These are phyloP conservation scores for Halcyon malimbica DNA, from an alignment of 2,113 vertebrate genomes.

Conservation along the genomic window DNA sequence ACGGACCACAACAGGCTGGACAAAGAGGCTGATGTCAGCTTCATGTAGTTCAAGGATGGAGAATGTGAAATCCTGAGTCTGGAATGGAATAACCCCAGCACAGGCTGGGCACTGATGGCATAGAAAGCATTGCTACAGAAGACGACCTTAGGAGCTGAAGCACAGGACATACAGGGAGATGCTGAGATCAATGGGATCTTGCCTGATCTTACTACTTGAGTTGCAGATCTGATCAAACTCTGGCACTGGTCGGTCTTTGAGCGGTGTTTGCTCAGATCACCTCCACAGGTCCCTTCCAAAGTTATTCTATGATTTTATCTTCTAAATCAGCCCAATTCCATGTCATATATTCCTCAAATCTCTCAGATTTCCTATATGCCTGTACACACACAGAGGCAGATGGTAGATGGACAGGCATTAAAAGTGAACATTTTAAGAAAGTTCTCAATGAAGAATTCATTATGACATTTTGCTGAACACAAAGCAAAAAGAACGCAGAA, in stretches of 20 bases:
- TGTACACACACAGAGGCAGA: not conserved
- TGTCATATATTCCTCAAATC: not conserved
- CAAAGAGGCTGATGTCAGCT: not conserved
- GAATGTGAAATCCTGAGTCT: not conserved
- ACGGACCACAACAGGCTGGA: too few species aligned
- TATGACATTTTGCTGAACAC: not conserved
- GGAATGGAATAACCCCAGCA: not conserved
- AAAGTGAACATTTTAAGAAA: not conserved
- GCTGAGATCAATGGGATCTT: not conserved
- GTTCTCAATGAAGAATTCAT: not conserved
- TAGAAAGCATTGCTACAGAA: not conserved
- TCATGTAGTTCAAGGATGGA: not conserved
- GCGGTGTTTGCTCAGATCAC: not conserved
- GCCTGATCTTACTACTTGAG: not conserved
- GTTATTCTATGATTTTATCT: not conserved
- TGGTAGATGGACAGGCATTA: not conserved
- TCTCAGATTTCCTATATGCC: not conserved
- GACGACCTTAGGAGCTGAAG: not conserved
- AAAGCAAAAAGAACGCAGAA: not conserved
- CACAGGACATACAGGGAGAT: not conserved
- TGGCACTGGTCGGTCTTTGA: not conserved
- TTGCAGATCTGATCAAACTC: not conserved
- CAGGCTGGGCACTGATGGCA: not conserved
- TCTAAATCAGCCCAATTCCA: not conserved
- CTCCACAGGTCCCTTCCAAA: not conserved